phyloP scores from a whole-genome alignment of 2,888 invertebrate genomes.

The Lepetodrilus schrolli region DNA sequence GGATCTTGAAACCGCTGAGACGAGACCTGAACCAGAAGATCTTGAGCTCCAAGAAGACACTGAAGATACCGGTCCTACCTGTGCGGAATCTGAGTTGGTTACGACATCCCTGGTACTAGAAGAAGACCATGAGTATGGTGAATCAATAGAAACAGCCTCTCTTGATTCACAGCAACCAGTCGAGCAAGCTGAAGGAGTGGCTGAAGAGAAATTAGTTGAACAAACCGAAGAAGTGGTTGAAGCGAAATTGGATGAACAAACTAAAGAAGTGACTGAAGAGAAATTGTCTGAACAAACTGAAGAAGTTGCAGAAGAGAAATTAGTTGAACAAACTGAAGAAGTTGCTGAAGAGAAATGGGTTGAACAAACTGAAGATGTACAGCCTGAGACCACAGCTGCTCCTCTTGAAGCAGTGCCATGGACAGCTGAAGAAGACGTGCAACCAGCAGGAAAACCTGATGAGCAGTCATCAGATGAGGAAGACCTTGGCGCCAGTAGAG shows the following conservation, averaged over 20 bases:
- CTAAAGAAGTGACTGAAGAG: no score
- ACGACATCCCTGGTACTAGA: neutral
- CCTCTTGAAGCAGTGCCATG: constrained; percentile 4
- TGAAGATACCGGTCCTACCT: neutral
- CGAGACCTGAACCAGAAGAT: constrained; percentile 14
- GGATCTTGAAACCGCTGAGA: constrained; percentile 3
- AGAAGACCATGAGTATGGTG: neutral
- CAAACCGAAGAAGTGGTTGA: neutral
- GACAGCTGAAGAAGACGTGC: neutral
- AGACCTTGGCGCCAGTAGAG: constrained; percentile 6
- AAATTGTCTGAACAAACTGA: no score
- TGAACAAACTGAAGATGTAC: no score
- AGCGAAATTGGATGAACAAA: no score
- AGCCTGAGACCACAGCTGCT: neutral
- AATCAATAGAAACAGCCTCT: constrained; percentile 17
- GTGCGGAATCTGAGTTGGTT: constrained; percentile 10
- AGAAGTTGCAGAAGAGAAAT: no score
- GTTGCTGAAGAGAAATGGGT: neutral
- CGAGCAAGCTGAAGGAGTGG: neutral
- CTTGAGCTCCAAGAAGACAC: neutral
- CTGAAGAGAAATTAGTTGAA: no score
- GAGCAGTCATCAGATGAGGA: constrained; percentile 7
- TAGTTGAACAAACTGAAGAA: neutral
- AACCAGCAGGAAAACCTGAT: neutral
- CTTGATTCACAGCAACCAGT: constrained; percentile 11